Evolutionary conservation across 1,140 invertebrate species (phyloP).

Genomic region (Matsumurasca onukii): DNA sequence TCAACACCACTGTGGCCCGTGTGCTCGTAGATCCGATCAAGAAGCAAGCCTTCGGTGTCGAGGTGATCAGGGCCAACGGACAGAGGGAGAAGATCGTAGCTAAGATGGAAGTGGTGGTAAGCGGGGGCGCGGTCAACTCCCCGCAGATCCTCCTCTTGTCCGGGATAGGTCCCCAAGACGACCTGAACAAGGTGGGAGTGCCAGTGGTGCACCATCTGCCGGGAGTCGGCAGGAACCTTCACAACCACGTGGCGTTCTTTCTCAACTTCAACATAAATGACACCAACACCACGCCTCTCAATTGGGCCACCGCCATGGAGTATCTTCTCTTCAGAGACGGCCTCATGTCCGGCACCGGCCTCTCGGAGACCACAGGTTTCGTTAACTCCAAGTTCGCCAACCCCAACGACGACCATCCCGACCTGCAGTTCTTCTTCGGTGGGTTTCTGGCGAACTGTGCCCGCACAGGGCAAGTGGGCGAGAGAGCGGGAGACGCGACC

Average conservation of each 20-base stretch:
- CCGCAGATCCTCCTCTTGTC: conserved; percentile 82
- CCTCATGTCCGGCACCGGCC: conserved; percentile 79
- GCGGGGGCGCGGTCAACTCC: conserved; percentile 71
- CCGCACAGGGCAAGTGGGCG: conserved; percentile 80
- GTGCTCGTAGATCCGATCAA: conserved; percentile 68
- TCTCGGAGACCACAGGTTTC: conserved; percentile 81
- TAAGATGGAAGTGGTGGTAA: conserved; percentile 66
- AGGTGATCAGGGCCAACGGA: conserved; percentile 61
- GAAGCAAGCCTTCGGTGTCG: conserved; percentile 66
- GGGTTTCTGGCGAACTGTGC: conserved; percentile 81
- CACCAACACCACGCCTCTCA: conserved; percentile 74
- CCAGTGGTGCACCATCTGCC: conserved; percentile 71
- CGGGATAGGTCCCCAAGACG: conserved; percentile 75
- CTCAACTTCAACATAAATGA: conserved; percentile 79
- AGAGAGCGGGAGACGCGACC: conserved; percentile 52
- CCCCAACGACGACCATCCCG: conserved; percentile 71
- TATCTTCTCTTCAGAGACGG: conserved; percentile 81
- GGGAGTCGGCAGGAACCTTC: conserved; percentile 84
- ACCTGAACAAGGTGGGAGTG: conserved; percentile 64
- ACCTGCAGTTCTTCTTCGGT: conserved; percentile 83
- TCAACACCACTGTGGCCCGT: conserved; percentile 71
- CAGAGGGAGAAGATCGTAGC: conserved; percentile 57
- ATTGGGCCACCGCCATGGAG: conserved; percentile 87
- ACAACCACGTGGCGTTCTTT: conserved; percentile 81
- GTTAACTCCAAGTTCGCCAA: conserved; percentile 79